Evolutionary conservation across 1,140 invertebrate species (phyloP).

Genomic region (Bombus pascuorum): DNA sequence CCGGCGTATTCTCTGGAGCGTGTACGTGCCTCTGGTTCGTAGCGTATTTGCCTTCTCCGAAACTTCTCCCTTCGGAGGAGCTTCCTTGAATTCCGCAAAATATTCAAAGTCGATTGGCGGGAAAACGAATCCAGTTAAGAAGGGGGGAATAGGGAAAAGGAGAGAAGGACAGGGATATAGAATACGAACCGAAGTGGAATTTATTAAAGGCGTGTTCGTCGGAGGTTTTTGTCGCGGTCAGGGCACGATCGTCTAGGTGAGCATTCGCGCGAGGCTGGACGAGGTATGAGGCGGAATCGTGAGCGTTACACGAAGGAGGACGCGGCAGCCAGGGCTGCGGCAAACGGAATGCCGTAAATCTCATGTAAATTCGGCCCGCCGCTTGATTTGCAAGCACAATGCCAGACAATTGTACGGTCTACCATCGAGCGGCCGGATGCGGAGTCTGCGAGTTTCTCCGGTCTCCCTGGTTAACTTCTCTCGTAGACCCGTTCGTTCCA

Average conservation of each 20-base stretch:
- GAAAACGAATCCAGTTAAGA: conserved; percentile 1
- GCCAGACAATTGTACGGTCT: conserved; percentile 78
- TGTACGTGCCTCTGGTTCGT: conserved; percentile 15
- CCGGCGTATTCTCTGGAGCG: conserved; percentile 1
- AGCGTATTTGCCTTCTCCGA: conserved; percentile 9
- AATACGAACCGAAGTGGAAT: background rate
- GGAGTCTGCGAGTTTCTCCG: conserved; percentile 62
- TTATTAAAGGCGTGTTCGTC: conserved; percentile 11
- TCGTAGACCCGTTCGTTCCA: conserved; percentile 6
- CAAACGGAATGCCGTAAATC: conserved; percentile 81
- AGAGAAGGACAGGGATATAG: background rate
- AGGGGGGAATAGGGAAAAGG: background rate
- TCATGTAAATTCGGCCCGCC: conserved; percentile 79
- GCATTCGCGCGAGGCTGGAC: conserved; percentile 1
- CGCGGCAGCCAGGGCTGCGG: conserved; percentile 51
- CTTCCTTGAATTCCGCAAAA: too few species aligned
- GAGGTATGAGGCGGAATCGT: conserved; percentile 20
- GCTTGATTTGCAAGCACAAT: conserved; percentile 81
- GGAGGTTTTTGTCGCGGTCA: conserved; percentile 24
- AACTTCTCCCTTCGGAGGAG: background rate
- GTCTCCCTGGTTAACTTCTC: conserved; percentile 49
- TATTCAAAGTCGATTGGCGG: conserved; percentile 32
- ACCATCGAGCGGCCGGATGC: conserved; percentile 65
- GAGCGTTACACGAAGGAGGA: conserved; percentile 49
- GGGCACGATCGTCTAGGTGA: conserved; percentile 12